Conservation (phyloP, 2,888 invertebrate species). For the Zaprionus obscuricornis region DNA sequence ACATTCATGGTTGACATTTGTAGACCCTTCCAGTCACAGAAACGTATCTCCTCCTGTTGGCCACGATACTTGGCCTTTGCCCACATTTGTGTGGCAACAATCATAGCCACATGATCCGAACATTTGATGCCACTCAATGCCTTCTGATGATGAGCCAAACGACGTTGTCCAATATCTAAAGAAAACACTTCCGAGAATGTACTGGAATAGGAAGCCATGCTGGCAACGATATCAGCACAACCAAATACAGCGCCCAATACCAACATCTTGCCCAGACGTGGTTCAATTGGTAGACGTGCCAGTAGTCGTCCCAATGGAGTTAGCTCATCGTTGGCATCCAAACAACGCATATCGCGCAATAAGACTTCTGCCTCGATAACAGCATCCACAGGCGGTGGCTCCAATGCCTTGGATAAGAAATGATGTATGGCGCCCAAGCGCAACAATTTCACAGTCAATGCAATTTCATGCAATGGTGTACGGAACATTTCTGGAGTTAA, state of each 20-base stretch:
- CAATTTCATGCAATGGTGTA: slow-evolving; percentile 97
- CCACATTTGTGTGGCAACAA: slow-evolving; percentile 95
- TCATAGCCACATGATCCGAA: slow-evolving; percentile 97
- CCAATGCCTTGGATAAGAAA: slow-evolving; percentile 97
- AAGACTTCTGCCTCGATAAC: slow-evolving; percentile 98
- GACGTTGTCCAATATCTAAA: slow-evolving; percentile 89
- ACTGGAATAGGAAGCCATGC: slow-evolving; percentile 97
- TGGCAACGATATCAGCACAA: slow-evolving; percentile 95
- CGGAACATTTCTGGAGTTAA: slow-evolving; percentile 99
- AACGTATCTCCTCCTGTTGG: slow-evolving; percentile 90
- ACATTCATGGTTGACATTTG: slow-evolving; percentile 95
- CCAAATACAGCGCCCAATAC: slow-evolving; percentile 96
- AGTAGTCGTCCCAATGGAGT: slow-evolving; percentile 97
- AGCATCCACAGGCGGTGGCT: slow-evolving; percentile 98
- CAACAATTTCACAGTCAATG: slow-evolving; percentile 93
- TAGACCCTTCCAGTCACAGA: slow-evolving; percentile 96
- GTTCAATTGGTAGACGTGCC: slow-evolving; percentile 97
- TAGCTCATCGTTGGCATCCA: slow-evolving; percentile 93
- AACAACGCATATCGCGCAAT: slow-evolving; percentile 93
- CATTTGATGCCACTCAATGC: slow-evolving; percentile 93
- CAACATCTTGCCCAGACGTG: slow-evolving; percentile 98
- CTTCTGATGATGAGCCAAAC: slow-evolving; percentile 93
- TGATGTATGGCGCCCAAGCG: slow-evolving; percentile 95
- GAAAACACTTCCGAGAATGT: slow-evolving; percentile 98
- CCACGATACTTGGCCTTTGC: slow-evolving; percentile 88